phyloP scores from a whole-genome alignment of 1,140 invertebrate species.

The Diorhabda carinulata region DNA sequence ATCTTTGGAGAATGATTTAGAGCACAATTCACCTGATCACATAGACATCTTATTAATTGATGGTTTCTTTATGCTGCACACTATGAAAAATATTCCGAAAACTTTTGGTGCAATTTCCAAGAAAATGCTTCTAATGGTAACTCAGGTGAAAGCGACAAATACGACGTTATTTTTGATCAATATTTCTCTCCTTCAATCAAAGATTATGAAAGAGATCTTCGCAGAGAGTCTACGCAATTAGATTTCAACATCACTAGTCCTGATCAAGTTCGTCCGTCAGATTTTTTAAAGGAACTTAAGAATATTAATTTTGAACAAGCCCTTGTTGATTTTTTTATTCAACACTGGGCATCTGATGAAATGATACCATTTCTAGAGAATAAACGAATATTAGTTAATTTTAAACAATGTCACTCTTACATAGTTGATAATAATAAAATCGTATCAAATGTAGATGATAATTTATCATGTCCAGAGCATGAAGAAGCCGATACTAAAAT shows the following conservation, averaged over 20 bases:
- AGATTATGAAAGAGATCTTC: constrained; percentile 29
- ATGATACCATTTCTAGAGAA: too few species aligned
- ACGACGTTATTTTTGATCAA: constrained; percentile 29
- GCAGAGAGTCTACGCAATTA: constrained; percentile 13
- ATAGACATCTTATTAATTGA: constrained; percentile 27
- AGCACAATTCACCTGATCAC: constrained; percentile 22
- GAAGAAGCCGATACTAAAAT: too few species aligned
- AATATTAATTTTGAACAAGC: too few species aligned
- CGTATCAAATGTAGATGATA: too few species aligned
- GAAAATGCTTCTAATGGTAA: constrained; percentile 35
- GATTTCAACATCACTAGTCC: constrained; percentile 14
- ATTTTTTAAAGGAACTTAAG: too few species aligned
- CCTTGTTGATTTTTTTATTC: too few species aligned
- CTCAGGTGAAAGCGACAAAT: constrained; percentile 27
- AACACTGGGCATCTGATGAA: too few species aligned
- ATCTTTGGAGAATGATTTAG: constrained; percentile 30
- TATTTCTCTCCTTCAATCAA: constrained; percentile 34
- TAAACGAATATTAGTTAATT: too few species aligned
- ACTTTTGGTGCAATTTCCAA: constrained; percentile 40
- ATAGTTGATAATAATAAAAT: too few species aligned
- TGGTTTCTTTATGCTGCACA: constrained; percentile 35
- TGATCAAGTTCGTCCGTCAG: neutral
- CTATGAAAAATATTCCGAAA: constrained; percentile 37
- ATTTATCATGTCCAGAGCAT: too few species aligned
- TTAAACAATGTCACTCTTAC: too few species aligned